These are phyloP conservation scores for Oxytorus armatus DNA, from an alignment of 2,888 invertebrate genomes.

Conservation along the genomic window DNA sequence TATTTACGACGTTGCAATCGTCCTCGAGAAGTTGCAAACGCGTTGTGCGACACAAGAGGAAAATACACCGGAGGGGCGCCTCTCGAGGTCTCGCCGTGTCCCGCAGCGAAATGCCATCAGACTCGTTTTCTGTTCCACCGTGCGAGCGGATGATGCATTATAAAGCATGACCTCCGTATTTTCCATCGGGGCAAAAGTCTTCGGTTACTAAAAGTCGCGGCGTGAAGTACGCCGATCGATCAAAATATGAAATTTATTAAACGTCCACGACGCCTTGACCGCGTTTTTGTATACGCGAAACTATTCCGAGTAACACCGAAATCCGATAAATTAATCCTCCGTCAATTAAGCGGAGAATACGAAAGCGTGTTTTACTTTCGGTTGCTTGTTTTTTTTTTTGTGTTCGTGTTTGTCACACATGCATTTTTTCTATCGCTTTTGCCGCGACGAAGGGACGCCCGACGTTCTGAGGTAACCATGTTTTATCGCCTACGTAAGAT, in stretches of 20 bases:
- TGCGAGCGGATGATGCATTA: conserved; percentile 16
- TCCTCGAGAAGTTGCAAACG: conserved; percentile 32
- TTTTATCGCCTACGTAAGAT: conserved; percentile 61
- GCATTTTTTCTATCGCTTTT: conserved; percentile 28
- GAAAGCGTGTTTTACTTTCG: conserved; percentile 21
- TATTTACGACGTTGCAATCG: conserved; percentile 58
- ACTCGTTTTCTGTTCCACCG: conserved; percentile 37
- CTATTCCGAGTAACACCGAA: background rate
- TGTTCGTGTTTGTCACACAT: conserved; percentile 38
- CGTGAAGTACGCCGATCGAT: conserved; percentile 16
- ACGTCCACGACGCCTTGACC: conserved; percentile 54
- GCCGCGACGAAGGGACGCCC: conserved; percentile 26
- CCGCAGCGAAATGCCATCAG: conserved; percentile 62
- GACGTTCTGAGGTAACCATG: conserved; percentile 10
- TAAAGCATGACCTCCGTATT: conserved; percentile 34
- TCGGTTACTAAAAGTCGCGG: background rate
- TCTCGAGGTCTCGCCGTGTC: conserved; percentile 37
- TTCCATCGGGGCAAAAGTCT: conserved; percentile 17
- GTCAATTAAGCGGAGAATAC: conserved; percentile 59
- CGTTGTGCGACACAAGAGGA: conserved; percentile 11
- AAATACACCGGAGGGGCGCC: conserved; percentile 34
- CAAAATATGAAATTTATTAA: conserved; percentile 41
- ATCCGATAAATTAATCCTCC: conserved; percentile 55
- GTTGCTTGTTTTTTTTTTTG: conserved; percentile 22
- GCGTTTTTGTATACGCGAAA: conserved; percentile 23